These are phyloP conservation scores for Ammodytes marinus DNA, from an alignment of 2,113 vertebrate genomes.

Conservation along the genomic window DNA sequence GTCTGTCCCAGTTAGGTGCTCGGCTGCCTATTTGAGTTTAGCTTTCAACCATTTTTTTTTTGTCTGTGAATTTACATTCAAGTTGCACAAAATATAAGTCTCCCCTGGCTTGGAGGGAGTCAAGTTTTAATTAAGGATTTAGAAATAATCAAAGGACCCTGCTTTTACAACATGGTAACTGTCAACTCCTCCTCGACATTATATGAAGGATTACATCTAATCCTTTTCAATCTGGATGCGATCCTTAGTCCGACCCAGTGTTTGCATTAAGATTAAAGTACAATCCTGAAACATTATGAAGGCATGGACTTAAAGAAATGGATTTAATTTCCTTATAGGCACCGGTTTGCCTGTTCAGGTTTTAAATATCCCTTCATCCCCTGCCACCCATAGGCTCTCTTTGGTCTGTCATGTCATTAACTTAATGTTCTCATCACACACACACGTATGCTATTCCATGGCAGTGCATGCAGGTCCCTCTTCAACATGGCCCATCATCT, in stretches of 20 bases:
- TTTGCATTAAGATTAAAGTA: slow-evolving; percentile 69
- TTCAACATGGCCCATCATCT: slow-evolving; percentile 45
- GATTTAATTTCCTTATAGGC: slow-evolving; percentile 58
- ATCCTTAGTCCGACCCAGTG: slow-evolving; percentile 35
- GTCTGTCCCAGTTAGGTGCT: slow-evolving; percentile 48
- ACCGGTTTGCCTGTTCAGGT: slow-evolving; percentile 28
- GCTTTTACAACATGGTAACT: slow-evolving; percentile 26
- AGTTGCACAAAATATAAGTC: slow-evolving; percentile 22
- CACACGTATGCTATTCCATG: slow-evolving; percentile 18
- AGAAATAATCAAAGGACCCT: slow-evolving; percentile 42
- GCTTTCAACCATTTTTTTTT: slow-evolving; percentile 18
- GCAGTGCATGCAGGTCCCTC: slow-evolving; percentile 8
- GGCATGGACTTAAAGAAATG: slow-evolving; percentile 43
- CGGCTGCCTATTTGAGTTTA: slow-evolving; percentile 50
- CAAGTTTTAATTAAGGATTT: slow-evolving; percentile 59
- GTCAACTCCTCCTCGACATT: slow-evolving; percentile 62
- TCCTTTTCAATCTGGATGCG: slow-evolving; percentile 53
- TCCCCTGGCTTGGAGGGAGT: slow-evolving; percentile 18
- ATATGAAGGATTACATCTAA: slow-evolving; percentile 75
- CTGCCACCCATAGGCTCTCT: slow-evolving; percentile 31
- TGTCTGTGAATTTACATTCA: slow-evolving; percentile 39
- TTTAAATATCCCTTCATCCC: slow-evolving; percentile 53
- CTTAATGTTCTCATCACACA: slow-evolving; percentile 42
- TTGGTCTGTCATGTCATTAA: slow-evolving; percentile 43
- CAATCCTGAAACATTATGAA: slow-evolving; percentile 50